A percentile compares a stretch with the other conserved stretches of the same genome.
These are phyloP conservation scores for Pogonomyrmex californicus DNA, from an alignment of 1,140 invertebrate genomes.

Conservation along the genomic window DNA sequence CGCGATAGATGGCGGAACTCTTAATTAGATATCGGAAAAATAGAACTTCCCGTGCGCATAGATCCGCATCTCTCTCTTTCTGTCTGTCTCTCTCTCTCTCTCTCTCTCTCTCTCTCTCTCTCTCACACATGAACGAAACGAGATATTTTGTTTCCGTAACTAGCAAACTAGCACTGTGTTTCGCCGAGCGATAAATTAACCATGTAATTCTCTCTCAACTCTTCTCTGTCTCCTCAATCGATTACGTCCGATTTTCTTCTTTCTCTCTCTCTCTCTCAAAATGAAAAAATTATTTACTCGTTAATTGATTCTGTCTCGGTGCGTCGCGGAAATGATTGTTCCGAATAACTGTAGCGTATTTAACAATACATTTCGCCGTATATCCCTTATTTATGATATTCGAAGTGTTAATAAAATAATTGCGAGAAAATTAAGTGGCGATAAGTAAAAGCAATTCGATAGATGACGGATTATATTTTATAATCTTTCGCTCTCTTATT, in stretches of 20 bases:
- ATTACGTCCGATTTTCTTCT: constrained; percentile 14
- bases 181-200: constrained; percentile 52
- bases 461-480: neutral
- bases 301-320: constrained; percentile 37
- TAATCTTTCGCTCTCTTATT: neutral
- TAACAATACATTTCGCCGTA: neutral
- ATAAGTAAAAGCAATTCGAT: neutral
- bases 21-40: constrained; percentile 63
- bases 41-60: constrained; percentile 33
- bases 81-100: neutral
- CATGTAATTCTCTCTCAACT: constrained; percentile 48
- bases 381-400: constrained; percentile 2
- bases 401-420: constrained; percentile 8
- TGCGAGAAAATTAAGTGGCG: neutral
- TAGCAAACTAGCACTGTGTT: constrained; percentile 40
- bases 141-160: constrained; percentile 53
- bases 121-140: neutral
- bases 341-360: neutral
- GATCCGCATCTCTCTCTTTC: neutral
- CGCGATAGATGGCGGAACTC: constrained; percentile 49
- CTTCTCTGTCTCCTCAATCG: neutral
- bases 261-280: neutral
- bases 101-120: neutral
- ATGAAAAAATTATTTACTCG: constrained; percentile 35
- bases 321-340: neutral